Base-by-base conservation (phyloP, 2,888 invertebrate genomes). In the Erynnis tages region DNA sequence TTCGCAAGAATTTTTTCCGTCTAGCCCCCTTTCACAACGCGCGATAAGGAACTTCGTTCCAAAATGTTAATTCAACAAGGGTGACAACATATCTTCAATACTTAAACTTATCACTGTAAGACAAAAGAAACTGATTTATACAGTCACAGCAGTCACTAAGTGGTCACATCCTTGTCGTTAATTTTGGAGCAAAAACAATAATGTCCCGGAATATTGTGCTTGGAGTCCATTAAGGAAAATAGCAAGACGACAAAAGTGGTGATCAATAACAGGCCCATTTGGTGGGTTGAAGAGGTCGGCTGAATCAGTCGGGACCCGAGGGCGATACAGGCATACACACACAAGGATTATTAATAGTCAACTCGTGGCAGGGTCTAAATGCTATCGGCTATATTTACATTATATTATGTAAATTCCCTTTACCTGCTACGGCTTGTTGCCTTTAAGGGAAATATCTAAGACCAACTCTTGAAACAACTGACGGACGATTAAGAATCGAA, bases 201-300 rank as follows among this genome's bases (percentile, higher is more conserved):
- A 74, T 66, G 65, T 69, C 73, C 72, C 63, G 55, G 63, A 69
- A 73, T 75, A 79, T 70, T 69, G 71, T 64, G 66, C 65, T 66
- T 56, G 62, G 69, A 76, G 78, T 79, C 82, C 83, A 84, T 86
- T 85, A 85, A 74, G 69, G 74, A 67, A 73, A 81, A 81, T 78
- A 77, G 82, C 79, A 78, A 80, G 83, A 83, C 84, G 83, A 83
- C 84, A 82, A 75, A 78, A 81, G 74, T 70, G 62, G 71, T 79
- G 79, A 82, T 83, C 83, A 82, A 83, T 82, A 80, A 77, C 75
- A 67, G 67, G 54, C 53, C 56, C 62, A 58, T 63, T 66, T 69
- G 65, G 63, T 63, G 71, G 76, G 73, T 73, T 70, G 70, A 73
- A 71, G 68, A 65, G 65, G 57, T 58, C 64, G 67, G 62, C 63